Conservation (phyloP, 2,888 invertebrate species). For the Limnephilus auricula region DNA sequence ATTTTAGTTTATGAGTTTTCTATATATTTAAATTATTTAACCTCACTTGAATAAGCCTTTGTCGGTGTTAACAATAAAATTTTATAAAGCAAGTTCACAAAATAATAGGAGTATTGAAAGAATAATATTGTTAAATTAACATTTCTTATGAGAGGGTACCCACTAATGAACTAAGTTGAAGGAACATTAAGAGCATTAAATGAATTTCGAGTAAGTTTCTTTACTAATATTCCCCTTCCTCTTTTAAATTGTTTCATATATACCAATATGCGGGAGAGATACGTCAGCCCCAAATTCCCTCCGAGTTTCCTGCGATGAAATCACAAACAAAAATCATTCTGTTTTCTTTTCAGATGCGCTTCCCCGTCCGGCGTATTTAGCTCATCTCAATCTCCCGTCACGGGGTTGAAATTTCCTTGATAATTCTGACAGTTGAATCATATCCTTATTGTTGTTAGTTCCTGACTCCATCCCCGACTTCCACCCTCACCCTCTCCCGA, state of each 20-base stretch:
- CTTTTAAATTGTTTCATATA: background rate
- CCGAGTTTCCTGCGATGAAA: background rate
- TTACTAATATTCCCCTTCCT: background rate
- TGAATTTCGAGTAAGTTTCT: background rate
- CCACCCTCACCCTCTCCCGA: background rate
- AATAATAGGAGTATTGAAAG: too few relatives aligned
- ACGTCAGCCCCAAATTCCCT: background rate
- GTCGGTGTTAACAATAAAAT: too few relatives aligned
- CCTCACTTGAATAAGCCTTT: too few relatives aligned
- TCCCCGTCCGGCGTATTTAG: slow-evolving; percentile 31
- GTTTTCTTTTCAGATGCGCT: slow-evolving; percentile 32
- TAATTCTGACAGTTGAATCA: slow-evolving; percentile 51
- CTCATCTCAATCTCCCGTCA: slow-evolving; percentile 44
- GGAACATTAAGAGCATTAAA: background rate
- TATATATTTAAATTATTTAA: too few relatives aligned
- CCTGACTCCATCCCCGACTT: background rate
- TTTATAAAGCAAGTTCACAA: too few relatives aligned
- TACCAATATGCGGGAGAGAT: background rate
- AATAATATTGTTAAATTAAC: too few relatives aligned
- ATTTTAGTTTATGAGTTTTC: too few relatives aligned
- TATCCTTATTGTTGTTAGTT: slow-evolving; percentile 37
- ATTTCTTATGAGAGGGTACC: too few relatives aligned
- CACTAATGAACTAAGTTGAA: too few relatives aligned
- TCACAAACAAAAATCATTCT: background rate
- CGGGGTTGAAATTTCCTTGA: slow-evolving; percentile 50